Evolutionary conservation across 2,888 invertebrate species (phyloP).

Genomic region (Apodemia arnacis): DNA sequence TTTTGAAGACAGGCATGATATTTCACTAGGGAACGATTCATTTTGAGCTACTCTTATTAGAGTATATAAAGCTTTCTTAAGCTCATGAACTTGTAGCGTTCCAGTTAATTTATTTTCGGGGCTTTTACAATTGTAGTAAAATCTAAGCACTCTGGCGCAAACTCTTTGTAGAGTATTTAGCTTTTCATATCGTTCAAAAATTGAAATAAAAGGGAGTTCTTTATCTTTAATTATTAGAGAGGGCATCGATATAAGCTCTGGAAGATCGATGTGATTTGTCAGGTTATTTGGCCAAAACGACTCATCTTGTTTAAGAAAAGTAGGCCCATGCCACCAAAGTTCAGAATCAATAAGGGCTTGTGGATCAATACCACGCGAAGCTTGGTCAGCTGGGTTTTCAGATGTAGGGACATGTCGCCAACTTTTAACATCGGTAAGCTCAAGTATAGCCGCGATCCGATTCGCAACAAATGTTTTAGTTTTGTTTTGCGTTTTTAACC

Average conservation of each 20-base stretch:
- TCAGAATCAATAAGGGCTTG: not conserved
- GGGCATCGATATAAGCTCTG: not conserved
- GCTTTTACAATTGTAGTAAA: not conserved
- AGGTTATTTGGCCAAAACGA: conserved; percentile 33
- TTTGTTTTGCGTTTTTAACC: conserved; percentile 37
- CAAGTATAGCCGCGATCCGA: conserved; percentile 12
- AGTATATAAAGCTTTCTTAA: not conserved
- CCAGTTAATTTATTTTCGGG: not conserved
- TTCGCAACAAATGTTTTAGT: conserved; percentile 67
- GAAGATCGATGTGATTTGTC: not conserved
- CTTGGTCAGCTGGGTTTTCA: not conserved
- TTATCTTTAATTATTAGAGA: not conserved
- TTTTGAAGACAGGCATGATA: not conserved
- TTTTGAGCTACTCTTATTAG: not conserved
- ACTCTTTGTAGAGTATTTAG: not conserved
- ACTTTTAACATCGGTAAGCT: not conserved
- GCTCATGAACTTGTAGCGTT: not conserved
- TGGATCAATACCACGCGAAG: not conserved
- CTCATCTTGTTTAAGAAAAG: conserved; percentile 30
- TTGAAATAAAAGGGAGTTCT: not conserved
- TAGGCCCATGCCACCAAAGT: conserved; percentile 51
- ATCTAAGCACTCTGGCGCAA: not conserved
- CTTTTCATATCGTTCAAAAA: not conserved
- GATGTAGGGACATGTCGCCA: not conserved
- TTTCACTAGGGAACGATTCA: not conserved